A percentile compares a stretch with the other conserved stretches of the same genome.
These are phyloP conservation scores for Pristionchus mayeri DNA, from an alignment of 2,888 invertebrate species.

Conservation along the genomic window DNA sequence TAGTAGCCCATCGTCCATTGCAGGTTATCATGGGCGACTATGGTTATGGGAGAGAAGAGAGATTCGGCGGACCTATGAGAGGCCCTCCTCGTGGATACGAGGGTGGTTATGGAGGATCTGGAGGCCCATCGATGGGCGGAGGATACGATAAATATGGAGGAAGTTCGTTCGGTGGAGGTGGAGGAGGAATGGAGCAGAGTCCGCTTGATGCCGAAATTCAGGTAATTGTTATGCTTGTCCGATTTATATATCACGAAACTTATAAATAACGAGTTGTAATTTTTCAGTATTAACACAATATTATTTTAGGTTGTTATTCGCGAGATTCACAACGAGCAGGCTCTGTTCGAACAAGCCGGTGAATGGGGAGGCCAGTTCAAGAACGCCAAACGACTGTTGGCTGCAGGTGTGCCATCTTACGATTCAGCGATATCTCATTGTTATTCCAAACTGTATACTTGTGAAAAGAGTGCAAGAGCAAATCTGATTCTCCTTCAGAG, in stretches of 20 bases:
- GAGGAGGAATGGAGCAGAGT: conserved; percentile 57
- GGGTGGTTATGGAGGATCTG: conserved; percentile 48
- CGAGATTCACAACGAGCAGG: conserved; percentile 72
- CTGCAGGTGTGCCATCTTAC: conserved; percentile 55
- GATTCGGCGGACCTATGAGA: conserved; percentile 50
- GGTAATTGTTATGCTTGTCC: conserved; percentile 35
- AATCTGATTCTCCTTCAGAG: too few species aligned
- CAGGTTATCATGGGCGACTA: conserved; percentile 33
- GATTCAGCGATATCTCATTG: conserved; percentile 12
- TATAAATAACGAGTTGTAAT: not conserved
- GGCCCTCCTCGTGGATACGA: conserved; percentile 10
- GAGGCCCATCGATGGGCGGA: conserved; percentile 45
- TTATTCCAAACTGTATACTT: too few species aligned
- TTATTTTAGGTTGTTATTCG: conserved; percentile 65
- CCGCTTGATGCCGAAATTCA: conserved; percentile 74
- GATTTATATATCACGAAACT: not conserved
- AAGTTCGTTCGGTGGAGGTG: conserved; percentile 49
- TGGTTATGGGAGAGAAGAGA: conserved; percentile 54
- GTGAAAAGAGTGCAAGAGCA: too few species aligned
- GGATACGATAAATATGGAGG: conserved; percentile 36
- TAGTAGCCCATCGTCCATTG: too few species aligned
- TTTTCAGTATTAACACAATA: not conserved
- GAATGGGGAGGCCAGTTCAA: conserved; percentile 73
- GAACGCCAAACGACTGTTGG: conserved; percentile 72
- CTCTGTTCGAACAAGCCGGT: conserved; percentile 66